Evolutionary conservation across 2,888 invertebrate species (phyloP), one percentile per base, ranked within the genome.

Genomic region (Endomychus coccineus): DNA sequence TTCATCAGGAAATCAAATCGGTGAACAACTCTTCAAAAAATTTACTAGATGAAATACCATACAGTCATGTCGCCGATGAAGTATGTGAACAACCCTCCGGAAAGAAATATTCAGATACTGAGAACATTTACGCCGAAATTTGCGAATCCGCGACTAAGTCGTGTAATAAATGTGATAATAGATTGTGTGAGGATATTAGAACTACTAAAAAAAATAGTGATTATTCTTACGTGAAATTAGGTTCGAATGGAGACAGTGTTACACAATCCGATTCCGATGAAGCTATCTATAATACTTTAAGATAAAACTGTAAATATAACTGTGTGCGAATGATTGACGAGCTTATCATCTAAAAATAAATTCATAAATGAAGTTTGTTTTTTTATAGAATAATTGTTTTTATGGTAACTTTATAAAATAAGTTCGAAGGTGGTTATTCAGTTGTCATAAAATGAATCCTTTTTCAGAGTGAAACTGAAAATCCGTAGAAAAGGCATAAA

Each of bases 51-150:
- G 63, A 73, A 48, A 71, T 72, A 1, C 80, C 80, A 2, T 81
- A 81, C 45, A 78, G 80, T 6, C 77, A 78, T 63, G 80, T 80
- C 3, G 76, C 78, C 4, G 80, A 81, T 45, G 80, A 80, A 6
- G 70, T 80, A 4, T 58, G 48, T 22, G 46, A 46, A 12, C 47
- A 42, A 36, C 37, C 42, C 7, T 28, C 41, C n/a, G 49, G 37
- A 29, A 35, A 40, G 12, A 49, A 45, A 31, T 45, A 41, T 34
- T 36, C 40, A 31, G 62, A 64, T 25, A 71, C 76, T 53, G 80
- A 80, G 52, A 80, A 80, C 50, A 80, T 81, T 50, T 81, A 80
- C 55, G 79, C 80, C 31, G 80, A 81, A 62, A 80, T 81, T 39
- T 80, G 79, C 43, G 62, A 61, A 43, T 49, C 41, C 37, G 11